Evolutionary conservation across 2,113 vertebrate species (phyloP).

Genomic region (Halichoeres trimaculatus): DNA sequence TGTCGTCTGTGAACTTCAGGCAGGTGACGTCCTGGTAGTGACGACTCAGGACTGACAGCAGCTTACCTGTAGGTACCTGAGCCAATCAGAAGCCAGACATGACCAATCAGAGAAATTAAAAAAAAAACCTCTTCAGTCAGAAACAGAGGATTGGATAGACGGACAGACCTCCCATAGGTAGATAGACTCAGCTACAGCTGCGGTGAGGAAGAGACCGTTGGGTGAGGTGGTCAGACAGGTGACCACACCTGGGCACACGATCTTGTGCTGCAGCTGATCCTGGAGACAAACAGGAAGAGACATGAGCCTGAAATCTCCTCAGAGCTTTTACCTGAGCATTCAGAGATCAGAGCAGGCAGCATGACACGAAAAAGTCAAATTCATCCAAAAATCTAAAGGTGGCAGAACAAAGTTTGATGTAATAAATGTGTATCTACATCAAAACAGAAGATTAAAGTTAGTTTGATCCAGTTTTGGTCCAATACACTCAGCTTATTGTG

Average conservation of each 20-base stretch:
- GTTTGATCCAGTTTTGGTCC: no score
- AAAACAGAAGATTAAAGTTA: no score
- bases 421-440: no score
- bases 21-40: conserved; percentile 97
- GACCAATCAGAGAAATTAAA: conserved; percentile 9
- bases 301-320: neutral
- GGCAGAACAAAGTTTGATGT: no score
- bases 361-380: no score
- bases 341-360: no score
- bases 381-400: no score
- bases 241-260: conserved; percentile 93
- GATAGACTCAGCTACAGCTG: conserved; percentile 89
- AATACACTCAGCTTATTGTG: no score
- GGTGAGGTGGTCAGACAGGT: conserved; percentile 90
- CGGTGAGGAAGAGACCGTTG: conserved; percentile 90
- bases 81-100: neutral
- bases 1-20: conserved; percentile 91
- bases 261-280: conserved; percentile 99
- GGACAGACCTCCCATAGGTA: conserved; percentile 99
- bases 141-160: no score
- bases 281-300: conserved; percentile 59
- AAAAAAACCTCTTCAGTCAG: no score
- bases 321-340: no score
- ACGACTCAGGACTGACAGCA: conserved; percentile 89
- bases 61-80: conserved; percentile 92